Percentiles rank a stretch among this genome's conserved stretches.
Evolutionary conservation across 2,797 vertebrate species (phyloP).

Genomic region (Peromyscus melanophrys): DNA sequence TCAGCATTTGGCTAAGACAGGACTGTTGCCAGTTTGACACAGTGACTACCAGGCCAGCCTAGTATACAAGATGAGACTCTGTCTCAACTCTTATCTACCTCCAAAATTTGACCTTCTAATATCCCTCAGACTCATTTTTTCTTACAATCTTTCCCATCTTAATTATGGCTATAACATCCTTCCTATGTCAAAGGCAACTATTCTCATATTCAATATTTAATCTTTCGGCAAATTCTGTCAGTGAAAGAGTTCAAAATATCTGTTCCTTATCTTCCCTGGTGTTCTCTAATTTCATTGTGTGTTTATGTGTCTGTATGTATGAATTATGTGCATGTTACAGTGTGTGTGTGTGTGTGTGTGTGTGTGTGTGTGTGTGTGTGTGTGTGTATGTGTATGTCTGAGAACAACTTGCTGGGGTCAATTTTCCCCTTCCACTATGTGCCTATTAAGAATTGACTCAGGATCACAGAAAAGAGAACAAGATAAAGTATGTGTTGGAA

Average conservation of each 20-base stretch:
- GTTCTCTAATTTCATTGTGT: too few relatives aligned
- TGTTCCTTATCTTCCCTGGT: background rate
- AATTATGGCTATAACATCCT: background rate
- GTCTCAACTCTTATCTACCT: background rate
- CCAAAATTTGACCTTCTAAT: background rate
- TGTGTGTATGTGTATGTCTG: too few relatives aligned
- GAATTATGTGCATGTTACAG: background rate
- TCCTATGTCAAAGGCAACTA: background rate
- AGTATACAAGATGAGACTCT: background rate
- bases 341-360: background rate
- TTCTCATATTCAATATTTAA: background rate
- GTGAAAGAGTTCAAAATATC: background rate
- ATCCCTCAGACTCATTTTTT: background rate
- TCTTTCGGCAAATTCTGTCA: background rate
- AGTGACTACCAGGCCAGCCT: background rate
- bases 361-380: background rate
- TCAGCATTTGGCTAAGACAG: background rate
- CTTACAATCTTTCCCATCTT: background rate
- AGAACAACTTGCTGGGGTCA: background rate
- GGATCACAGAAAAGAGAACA: constrained; percentile 25
- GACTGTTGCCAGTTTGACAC: background rate
- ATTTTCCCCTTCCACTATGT: background rate
- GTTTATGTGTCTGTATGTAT: background rate
- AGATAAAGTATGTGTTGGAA: background rate
- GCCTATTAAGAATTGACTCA: background rate